Conservation (phyloP, 1,140 invertebrate species). For the Euglossa dilemma region DNA sequence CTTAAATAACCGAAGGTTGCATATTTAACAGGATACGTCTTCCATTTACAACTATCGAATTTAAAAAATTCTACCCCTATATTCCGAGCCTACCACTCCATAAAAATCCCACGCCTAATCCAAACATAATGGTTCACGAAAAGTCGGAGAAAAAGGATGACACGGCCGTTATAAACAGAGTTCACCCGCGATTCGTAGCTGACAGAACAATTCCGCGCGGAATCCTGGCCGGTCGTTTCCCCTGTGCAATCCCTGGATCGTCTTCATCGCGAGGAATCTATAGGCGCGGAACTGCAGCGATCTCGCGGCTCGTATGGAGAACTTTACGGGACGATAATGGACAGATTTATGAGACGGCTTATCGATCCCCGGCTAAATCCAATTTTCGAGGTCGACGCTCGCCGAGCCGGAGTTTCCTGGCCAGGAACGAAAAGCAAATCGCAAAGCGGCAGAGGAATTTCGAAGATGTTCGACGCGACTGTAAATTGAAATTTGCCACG, state of each 20-base stretch:
- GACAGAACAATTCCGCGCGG: conserved; percentile 27
- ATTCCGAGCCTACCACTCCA: too few species aligned
- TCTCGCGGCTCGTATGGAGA: conserved; percentile 71
- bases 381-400: conserved; percentile 77
- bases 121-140: too few species aligned
- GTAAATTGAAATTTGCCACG: conserved; percentile 32
- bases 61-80: too few species aligned
- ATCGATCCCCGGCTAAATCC: conserved; percentile 77
- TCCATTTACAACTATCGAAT: too few species aligned
- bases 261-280: conserved; percentile 30
- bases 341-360: conserved; percentile 77
- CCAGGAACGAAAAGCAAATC: conserved; percentile 41
- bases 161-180: neutral
- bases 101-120: too few species aligned
- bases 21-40: too few species aligned
- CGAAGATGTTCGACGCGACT: neutral
- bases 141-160: too few species aligned
- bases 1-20: too few species aligned
- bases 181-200: conserved; percentile 11
- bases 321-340: conserved; percentile 77
- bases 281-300: conserved; percentile 47
- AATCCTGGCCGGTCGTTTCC: conserved; percentile 10
- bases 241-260: conserved; percentile 33
- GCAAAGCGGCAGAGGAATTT: conserved; percentile 4
- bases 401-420: conserved; percentile 26